Conservation (phyloP, 1,140 invertebrate genomes). For the Triops cancriformis region DNA sequence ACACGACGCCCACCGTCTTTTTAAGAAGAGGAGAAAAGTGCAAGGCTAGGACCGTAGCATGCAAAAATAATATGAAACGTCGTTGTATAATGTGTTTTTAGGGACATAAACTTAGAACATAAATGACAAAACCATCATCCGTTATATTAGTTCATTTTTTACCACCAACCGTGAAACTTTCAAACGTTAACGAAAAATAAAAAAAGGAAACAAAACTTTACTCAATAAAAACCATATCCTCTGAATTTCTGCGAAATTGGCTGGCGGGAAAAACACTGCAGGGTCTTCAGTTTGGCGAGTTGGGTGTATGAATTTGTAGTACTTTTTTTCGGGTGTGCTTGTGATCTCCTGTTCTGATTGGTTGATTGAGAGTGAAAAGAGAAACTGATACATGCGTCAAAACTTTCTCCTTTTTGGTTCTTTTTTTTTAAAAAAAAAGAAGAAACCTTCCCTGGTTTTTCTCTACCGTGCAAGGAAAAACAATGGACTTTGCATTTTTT, state of each 20-base stretch:
- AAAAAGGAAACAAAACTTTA: not conserved
- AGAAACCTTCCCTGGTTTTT: not conserved
- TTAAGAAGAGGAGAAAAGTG: not conserved
- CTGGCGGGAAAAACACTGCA: conserved; percentile 1
- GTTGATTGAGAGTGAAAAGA: not conserved
- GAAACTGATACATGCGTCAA: not conserved
- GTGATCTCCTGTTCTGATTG: conserved; percentile 5
- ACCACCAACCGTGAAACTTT: not conserved
- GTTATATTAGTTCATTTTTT: not conserved
- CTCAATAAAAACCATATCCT: not conserved
- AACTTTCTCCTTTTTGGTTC: not conserved
- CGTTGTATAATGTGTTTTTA: conserved; percentile 10
- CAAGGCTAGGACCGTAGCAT: conserved; percentile 12
- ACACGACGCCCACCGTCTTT: not conserved
- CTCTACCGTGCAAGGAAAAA: not conserved
- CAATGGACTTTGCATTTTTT: not conserved
- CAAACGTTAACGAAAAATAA: not conserved
- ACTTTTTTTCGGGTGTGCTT: not conserved
- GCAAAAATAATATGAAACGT: not conserved
- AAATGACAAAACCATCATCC: not conserved
- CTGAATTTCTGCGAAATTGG: conserved; percentile 2
- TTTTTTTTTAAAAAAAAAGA: too few relatives aligned
- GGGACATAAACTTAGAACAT: not conserved
- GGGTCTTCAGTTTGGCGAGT: conserved; percentile 6
- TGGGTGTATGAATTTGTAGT: conserved; percentile 1